These are phyloP conservation scores for Congeria kusceri DNA, from an alignment of 2,888 invertebrate genomes.

Conservation along the genomic window DNA sequence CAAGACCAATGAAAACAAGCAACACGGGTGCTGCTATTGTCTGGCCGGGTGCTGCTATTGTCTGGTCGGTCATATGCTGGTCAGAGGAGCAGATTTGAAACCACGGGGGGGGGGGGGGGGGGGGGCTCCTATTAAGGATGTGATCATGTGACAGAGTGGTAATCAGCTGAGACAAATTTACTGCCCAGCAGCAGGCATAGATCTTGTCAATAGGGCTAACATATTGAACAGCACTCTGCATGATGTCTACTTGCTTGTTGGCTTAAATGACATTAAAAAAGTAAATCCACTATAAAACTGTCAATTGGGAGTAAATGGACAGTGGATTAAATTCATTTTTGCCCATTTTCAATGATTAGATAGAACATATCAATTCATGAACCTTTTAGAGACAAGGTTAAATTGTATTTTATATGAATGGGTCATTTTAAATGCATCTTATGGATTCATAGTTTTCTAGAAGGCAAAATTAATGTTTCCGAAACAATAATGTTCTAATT, in stretches of 20 bases:
- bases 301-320: background rate
- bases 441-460: too few relatives aligned
- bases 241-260: conserved; percentile 7
- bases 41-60: conserved; percentile 25
- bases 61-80: conserved; percentile 40
- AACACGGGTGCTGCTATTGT: conserved; percentile 24
- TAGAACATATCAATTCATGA: too few relatives aligned
- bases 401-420: too few relatives aligned
- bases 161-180: conserved; percentile 45
- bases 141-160: conserved; percentile 43
- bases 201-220: conserved; percentile 28
- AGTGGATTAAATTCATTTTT: too few relatives aligned
- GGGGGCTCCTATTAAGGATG: conserved; percentile 26
- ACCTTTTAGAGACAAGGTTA: too few relatives aligned
- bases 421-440: too few relatives aligned
- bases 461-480: too few relatives aligned
- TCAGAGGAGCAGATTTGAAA: conserved; percentile 46
- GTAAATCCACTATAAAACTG: conserved; percentile 32
- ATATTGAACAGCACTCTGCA: conserved; percentile 21
- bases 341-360: too few relatives aligned
- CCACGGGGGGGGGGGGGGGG: too few relatives aligned
- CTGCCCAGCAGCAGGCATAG: conserved; percentile 34
- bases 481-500: too few relatives aligned
- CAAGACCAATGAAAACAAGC: conserved; percentile 37
- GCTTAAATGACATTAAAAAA: conserved; percentile 15